Conservation (phyloP, 2,113 vertebrate genomes). For the Dicentrarchus labrax region DNA sequence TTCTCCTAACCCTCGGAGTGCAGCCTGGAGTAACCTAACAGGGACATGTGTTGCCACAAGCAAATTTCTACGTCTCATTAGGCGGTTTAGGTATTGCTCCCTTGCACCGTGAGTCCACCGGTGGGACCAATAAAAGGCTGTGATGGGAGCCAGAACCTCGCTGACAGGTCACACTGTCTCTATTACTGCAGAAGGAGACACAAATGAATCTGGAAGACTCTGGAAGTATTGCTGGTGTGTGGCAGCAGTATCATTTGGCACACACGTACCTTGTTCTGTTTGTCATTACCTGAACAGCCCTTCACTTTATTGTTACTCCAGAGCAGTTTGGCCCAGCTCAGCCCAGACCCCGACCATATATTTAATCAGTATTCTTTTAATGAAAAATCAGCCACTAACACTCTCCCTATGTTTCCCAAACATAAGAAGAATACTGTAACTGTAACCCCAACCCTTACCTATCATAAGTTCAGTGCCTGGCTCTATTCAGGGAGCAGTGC, state of each 20-base stretch:
- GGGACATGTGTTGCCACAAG: neutral
- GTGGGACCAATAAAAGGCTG: neutral
- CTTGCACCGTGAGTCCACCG: neutral
- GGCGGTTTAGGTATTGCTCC: neutral
- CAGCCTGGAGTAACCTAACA: neutral
- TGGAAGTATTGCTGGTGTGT: constrained; percentile 15
- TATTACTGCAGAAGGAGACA: neutral
- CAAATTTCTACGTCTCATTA: neutral
- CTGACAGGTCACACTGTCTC: constrained; percentile 11
- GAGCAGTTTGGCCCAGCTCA: neutral
- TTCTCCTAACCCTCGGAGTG: neutral
- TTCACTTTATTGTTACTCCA: neutral
- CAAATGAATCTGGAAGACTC: constrained; percentile 13
- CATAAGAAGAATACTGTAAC: too few relatives aligned
- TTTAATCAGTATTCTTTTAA: too few relatives aligned
- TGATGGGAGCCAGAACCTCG: constrained; percentile 3
- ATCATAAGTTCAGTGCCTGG: too few relatives aligned
- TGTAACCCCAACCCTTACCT: too few relatives aligned
- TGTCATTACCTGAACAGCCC: neutral
- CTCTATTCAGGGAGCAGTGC: too few relatives aligned
- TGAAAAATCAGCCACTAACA: neutral
- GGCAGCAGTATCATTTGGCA: neutral
- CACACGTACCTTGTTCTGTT: constrained; percentile 12
- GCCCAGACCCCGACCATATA: neutral
- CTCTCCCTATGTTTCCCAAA: neutral